Evolutionary conservation across 2,797 vertebrate species (phyloP), one percentile per base, ranked within the genome.

Genomic region (Smutsia temminckii): DNA sequence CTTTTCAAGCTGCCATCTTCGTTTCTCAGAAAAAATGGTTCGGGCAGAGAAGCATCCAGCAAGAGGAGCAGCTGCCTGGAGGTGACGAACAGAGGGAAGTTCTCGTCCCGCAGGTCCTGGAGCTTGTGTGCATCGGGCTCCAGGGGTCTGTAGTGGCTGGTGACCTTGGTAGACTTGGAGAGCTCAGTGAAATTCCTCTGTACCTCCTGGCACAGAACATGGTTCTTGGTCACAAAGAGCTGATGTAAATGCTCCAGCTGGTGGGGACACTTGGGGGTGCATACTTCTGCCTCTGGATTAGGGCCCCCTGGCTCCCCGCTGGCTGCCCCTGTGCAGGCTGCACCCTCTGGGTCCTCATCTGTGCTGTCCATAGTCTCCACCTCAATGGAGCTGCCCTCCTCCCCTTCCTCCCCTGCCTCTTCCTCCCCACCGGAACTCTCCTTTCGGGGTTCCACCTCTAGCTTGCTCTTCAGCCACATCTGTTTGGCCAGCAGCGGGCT

Each of bases 151-250:
- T 98, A 99, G 81, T 99, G 98, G 95, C 97, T 96, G 34, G 98
- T 99, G 69, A 98, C 97, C 88, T 98, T 98, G 64, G 98, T 97
- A 71, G 98, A 99, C 89, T 99, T 99, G 78, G 98, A 98, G 69
- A 99, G 98, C 94, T 99, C 99, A 91, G 98, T 89, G 77, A 99
- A 99, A 96, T 98, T 99, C 96, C 98, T 98, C 96, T 99, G 98
- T 57, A 99, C 98, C 88, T 99, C 98, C 94, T 98, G 98, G 95
- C 98, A 99, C 84, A 99, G 95, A 61, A 99, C 99, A 0, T 98
- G 98, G 93, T 99, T 99, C 98, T 99, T 99, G 61, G 98, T 99
- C 49, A 99, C 98, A 0, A 99, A 99, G 80, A 99, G 96, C 95
- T 99, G 98, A 95, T 98, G 99, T 25, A 98, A 96, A 42, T 99